phyloP scores from a whole-genome alignment of 2,888 invertebrate species.

The Neoaliturus tenellus region DNA sequence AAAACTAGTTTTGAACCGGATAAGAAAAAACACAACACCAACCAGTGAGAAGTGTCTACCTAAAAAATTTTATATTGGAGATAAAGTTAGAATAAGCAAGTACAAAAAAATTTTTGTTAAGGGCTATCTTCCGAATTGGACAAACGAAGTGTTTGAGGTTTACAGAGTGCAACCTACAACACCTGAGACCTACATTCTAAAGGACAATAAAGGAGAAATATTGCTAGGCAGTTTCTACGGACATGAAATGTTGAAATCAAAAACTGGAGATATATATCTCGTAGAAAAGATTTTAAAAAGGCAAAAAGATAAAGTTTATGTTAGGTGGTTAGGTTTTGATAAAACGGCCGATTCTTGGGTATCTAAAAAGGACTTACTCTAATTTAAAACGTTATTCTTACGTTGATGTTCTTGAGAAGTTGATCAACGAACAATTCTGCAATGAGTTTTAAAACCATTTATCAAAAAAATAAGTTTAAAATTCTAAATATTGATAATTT shows the following conservation, averaged over 20 bases:
- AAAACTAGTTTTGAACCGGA: background rate
- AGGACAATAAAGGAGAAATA: constrained; percentile 26
- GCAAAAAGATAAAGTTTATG: constrained; percentile 33
- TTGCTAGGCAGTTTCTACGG: constrained; percentile 43
- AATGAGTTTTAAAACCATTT: background rate
- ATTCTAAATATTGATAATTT: constrained; percentile 23
- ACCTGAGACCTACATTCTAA: constrained; percentile 42
- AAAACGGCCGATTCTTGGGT: constrained; percentile 49
- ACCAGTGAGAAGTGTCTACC: background rate
- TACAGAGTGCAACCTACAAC: constrained; percentile 35
- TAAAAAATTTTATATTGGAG: background rate
- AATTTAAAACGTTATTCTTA: background rate
- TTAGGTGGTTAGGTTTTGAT: constrained; percentile 50
- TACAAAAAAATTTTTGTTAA: constrained; percentile 34
- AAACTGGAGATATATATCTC: constrained; percentile 29
- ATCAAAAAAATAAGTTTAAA: constrained; percentile 20
- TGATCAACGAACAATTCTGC: no score
- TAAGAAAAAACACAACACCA: constrained; percentile 1
- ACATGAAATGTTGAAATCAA: constrained; percentile 37
- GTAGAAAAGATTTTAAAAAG: constrained; percentile 50
- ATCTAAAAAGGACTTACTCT: constrained; percentile 44
- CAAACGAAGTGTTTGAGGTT: constrained; percentile 38
- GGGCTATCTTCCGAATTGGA: constrained; percentile 38
- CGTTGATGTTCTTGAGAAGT: no score
- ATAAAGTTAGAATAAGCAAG: constrained; percentile 52